These are phyloP conservation scores for Hydroisotoma schaefferi DNA, from an alignment of 2,888 invertebrate species.

Conservation along the genomic window DNA sequence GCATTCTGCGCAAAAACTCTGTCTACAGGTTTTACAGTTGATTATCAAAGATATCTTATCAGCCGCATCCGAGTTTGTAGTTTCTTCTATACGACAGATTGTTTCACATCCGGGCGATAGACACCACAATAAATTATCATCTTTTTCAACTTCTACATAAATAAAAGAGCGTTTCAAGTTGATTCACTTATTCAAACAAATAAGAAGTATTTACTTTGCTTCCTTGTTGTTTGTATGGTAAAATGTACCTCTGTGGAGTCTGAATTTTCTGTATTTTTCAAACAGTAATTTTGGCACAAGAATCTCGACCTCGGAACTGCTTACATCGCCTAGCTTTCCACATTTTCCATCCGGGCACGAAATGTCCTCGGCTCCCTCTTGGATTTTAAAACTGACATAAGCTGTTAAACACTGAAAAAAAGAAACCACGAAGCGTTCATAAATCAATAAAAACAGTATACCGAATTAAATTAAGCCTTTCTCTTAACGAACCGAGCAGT, in stretches of 20 bases:
- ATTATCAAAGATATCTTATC: slow-evolving; percentile 54
- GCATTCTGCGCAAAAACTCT: slow-evolving; percentile 51
- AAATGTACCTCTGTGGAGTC: slow-evolving; percentile 76
- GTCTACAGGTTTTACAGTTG: slow-evolving; percentile 66
- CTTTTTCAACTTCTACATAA: slow-evolving; percentile 81
- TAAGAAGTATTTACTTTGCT: neutral
- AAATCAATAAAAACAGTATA: too few species aligned
- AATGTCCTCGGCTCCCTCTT: slow-evolving; percentile 85
- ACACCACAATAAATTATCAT: slow-evolving; percentile 88
- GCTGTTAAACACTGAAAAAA: slow-evolving; percentile 76
- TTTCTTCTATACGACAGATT: slow-evolving; percentile 64
- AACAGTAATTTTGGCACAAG: slow-evolving; percentile 68
- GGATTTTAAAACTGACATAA: slow-evolving; percentile 83
- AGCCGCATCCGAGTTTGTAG: neutral
- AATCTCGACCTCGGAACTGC: slow-evolving; percentile 70
- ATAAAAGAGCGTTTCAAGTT: slow-evolving; percentile 11
- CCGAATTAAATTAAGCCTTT: too few species aligned
- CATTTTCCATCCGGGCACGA: slow-evolving; percentile 87
- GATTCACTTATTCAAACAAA: too few species aligned
- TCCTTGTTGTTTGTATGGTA: neutral
- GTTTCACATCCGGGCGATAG: slow-evolving; percentile 93
- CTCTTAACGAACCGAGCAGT: too few species aligned
- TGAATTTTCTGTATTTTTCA: slow-evolving; percentile 81
- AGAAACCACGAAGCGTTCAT: slow-evolving; percentile 22
- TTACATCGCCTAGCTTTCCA: slow-evolving; percentile 70